A percentile compares a stretch with the other conserved stretches of the same genome.
Conservation (phyloP, 2,888 invertebrate genomes). For the Chloroclysta siterata region DNA sequence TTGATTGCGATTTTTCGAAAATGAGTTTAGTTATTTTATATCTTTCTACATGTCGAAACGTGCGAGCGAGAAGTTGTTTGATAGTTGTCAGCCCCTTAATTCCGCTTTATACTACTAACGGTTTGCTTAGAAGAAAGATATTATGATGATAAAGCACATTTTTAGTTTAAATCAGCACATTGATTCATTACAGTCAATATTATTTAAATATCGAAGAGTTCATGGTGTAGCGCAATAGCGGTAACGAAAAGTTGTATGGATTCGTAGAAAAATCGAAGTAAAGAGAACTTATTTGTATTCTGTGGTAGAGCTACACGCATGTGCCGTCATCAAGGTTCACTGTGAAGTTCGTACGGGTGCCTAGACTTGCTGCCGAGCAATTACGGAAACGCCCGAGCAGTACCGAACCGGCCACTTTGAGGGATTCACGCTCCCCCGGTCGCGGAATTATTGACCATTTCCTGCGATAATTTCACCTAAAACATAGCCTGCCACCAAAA, state of each 20-base stretch:
- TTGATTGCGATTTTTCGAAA: too few relatives aligned
- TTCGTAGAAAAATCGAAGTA: slow-evolving; percentile 54
- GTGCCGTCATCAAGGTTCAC: slow-evolving; percentile 51
- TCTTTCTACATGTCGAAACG: too few relatives aligned
- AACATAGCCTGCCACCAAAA: slow-evolving; percentile 57
- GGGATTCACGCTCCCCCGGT: slow-evolving; percentile 68
- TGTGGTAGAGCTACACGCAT: slow-evolving; percentile 55
- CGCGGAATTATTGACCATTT: slow-evolving; percentile 76
- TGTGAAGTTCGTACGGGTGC: slow-evolving; percentile 57
- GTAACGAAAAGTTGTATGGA: slow-evolving; percentile 9
- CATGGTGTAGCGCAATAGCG: not conserved
- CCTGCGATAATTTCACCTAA: slow-evolving; percentile 63
- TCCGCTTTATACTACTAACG: too few relatives aligned
- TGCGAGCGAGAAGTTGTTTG: too few relatives aligned
- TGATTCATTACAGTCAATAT: too few relatives aligned
- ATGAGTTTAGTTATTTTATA: too few relatives aligned
- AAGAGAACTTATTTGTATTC: slow-evolving; percentile 4
- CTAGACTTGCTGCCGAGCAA: slow-evolving; percentile 48
- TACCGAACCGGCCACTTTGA: slow-evolving; percentile 68
- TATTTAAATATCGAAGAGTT: not conserved
- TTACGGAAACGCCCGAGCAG: slow-evolving; percentile 72
- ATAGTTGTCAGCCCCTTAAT: too few relatives aligned
- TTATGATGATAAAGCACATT: too few relatives aligned
- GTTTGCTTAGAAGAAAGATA: too few relatives aligned
- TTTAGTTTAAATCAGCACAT: too few relatives aligned